Evolutionary conservation across 2,888 invertebrate genomes (phyloP).

Genomic region (Aleiodes testaceus): DNA sequence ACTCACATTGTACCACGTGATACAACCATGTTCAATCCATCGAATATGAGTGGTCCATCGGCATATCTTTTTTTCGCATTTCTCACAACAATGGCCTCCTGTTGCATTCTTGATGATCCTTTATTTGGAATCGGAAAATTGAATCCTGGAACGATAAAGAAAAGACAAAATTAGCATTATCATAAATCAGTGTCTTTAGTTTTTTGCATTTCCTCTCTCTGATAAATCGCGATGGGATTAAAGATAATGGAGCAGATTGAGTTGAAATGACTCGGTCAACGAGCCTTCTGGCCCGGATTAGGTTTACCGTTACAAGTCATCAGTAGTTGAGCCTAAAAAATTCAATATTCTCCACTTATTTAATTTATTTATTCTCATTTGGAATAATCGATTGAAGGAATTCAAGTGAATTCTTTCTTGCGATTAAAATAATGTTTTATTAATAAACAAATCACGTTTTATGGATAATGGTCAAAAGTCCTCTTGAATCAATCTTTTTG

Average conservation of each 20-base stretch:
- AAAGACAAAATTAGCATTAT: too few relatives aligned
- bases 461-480: constrained; percentile 7
- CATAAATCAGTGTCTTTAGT: too few relatives aligned
- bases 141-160: too few relatives aligned
- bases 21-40: constrained; percentile 83
- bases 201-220: too few relatives aligned
- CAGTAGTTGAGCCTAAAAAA: neutral
- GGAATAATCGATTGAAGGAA: too few relatives aligned
- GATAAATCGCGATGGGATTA: neutral
- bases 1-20: constrained; percentile 86
- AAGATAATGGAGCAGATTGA: too few relatives aligned
- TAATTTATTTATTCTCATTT: neutral
- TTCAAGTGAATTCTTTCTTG: too few relatives aligned
- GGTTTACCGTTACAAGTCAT: constrained; percentile 42
- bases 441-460: neutral
- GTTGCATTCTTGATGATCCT: constrained; percentile 22
- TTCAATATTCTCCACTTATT: constrained; percentile 14
- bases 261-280: constrained; percentile 18
- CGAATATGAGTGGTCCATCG: constrained; percentile 76
- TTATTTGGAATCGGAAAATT: too few relatives aligned
- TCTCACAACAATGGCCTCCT: constrained; percentile 79
- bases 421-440: neutral
- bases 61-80: constrained; percentile 82
- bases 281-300: constrained; percentile 40
- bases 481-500: constrained; percentile 7